Base-by-base conservation (phyloP, 2,797 vertebrate genomes). In the Phrynocephalus forsythii region DNA sequence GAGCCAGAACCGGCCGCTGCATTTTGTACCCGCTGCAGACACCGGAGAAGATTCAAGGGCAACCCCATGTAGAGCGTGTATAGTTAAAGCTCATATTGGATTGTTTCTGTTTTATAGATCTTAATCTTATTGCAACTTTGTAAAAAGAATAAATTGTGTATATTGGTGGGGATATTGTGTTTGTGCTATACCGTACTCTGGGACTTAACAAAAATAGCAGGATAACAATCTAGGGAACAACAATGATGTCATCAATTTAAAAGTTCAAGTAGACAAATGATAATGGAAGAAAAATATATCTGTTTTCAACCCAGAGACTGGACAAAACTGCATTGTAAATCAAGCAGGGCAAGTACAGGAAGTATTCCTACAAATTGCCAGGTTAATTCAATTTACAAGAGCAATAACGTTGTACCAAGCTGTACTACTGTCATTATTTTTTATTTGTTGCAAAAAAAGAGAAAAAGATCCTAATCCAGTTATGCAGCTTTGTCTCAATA, bases 351-450 rank as follows among this genome's bases (percentile, higher is more conserved):
- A 88, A 28, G 30, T 26, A 86, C 89, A 83, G 2, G 0, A n/a
- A 87, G 6, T 26, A 26, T 0, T 60, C 83, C 83, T 86, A 81
- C 77, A 0, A 89, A 85, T 69, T 0, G 87, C 6, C 89, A 76
- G 72, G 86, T 68, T 48, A 88, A 18, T 69, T 22, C 85, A 67
- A 11, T 22, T 85, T 67, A 89, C 75, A 20, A 88, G 90, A 91
- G 76, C 4, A 91, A 82, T 91, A 85, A 87, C 60, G 20, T 80
- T 76, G 85, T n/a, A 68, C 15, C 52, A 89, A 78, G 44, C 28
- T 48, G 24, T 30, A 91, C 77, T 30, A 7, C 10, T 80, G 71
- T 86, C 3, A 80, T 79, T 81, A 81, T 10, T 69, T 85, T 81
- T 28, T 83, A 11, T 86, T 82, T 79, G 71, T 20, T 83, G 26